Percentiles rank a stretch among this genome's conserved stretches.
Evolutionary conservation across 2,113 vertebrate species (phyloP).

Genomic region (Psophia crepitans): DNA sequence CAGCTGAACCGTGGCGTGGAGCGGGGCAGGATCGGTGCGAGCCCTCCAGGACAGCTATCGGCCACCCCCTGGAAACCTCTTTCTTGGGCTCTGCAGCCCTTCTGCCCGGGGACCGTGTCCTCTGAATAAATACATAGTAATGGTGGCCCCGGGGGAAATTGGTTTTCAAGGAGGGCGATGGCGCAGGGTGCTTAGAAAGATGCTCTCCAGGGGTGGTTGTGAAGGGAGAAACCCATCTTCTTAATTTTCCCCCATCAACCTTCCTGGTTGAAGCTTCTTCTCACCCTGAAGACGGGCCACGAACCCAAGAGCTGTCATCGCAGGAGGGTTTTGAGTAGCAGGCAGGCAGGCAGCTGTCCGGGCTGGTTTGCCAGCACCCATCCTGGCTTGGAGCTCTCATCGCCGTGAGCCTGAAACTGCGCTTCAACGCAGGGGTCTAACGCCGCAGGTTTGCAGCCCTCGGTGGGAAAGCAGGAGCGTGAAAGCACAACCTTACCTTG

Average conservation of each 20-base stretch:
- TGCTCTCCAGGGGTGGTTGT: not conserved
- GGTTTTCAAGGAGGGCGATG: not conserved
- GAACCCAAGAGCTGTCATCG: not conserved
- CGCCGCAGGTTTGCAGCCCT: not conserved
- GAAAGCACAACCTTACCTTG: not conserved
- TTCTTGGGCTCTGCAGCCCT: not conserved
- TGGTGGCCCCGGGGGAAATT: not conserved
- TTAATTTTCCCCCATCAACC: not conserved
- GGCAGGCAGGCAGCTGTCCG: not conserved
- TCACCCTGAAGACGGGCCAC: not conserved
- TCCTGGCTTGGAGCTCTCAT: not conserved
- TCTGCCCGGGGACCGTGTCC: not conserved
- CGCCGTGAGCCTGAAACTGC: not conserved
- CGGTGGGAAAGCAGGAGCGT: not conserved
- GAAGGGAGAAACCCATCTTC: not conserved
- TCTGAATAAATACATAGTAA: not conserved
- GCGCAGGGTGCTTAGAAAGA: not conserved
- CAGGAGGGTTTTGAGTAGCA: not conserved
- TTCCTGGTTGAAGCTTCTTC: not conserved
- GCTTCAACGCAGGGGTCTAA: not conserved
- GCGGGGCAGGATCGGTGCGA: fast-evolving
- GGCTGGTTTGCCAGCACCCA: not conserved
- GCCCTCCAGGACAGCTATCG: not conserved
- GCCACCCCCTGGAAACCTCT: not conserved
- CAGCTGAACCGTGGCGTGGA: not conserved